Conservation (phyloP, 2,797 vertebrate species). For the Sparidentex hasta region DNA sequence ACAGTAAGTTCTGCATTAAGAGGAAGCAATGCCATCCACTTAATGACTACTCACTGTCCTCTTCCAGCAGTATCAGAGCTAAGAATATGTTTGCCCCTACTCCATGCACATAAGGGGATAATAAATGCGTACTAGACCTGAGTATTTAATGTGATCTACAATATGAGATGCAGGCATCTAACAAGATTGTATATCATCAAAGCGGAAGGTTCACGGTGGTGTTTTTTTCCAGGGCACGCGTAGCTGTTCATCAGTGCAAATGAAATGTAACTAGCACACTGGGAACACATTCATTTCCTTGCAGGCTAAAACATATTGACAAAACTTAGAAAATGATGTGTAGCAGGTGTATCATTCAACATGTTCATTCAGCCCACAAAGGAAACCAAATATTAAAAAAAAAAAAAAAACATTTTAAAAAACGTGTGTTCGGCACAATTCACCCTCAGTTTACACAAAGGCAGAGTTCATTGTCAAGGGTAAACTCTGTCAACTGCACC, state of each 20-base stretch:
- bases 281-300: constrained; percentile 3
- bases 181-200: constrained; percentile 46
- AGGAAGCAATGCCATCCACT: constrained; percentile 34
- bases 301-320: constrained; percentile 14
- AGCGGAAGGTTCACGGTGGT: constrained; percentile 28
- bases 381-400: constrained; percentile 44
- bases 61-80: constrained; percentile 30
- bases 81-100: constrained; percentile 37
- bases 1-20: constrained; percentile 29
- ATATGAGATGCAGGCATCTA: constrained; percentile 38
- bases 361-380: constrained; percentile 3
- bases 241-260: constrained; percentile 9
- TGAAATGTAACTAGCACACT: constrained; percentile 25
- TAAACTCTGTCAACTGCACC: constrained; percentile 74
- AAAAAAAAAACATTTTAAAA: constrained; percentile 40
- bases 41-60: constrained; percentile 25
- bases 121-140: constrained; percentile 47
- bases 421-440: constrained; percentile 62
- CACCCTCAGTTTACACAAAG: constrained; percentile 52
- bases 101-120: constrained; percentile 38
- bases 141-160: constrained; percentile 45
- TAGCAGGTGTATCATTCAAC: neutral
- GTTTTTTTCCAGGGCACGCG: neutral
- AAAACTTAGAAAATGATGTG: neutral
- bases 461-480: constrained; percentile 72